phyloP scores from a whole-genome alignment of 1,140 invertebrate genomes.

The Argopecten irradians region DNA sequence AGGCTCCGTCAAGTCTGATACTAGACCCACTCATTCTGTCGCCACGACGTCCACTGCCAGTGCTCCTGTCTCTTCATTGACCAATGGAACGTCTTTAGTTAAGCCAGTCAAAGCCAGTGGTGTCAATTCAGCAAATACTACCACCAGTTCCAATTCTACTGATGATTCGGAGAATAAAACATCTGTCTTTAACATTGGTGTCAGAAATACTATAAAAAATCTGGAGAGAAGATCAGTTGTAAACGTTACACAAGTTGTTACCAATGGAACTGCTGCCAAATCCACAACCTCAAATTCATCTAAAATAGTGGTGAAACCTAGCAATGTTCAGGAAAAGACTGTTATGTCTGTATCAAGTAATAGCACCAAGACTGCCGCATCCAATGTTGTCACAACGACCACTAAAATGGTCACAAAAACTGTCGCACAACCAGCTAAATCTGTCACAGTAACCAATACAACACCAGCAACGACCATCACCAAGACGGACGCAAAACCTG shows the following conservation, averaged over 20 bases:
- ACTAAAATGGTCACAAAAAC: background rate
- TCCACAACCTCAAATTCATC: background rate
- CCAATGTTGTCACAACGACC: background rate
- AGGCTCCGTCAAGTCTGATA: background rate
- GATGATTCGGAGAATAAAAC: background rate
- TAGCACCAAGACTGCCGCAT: background rate
- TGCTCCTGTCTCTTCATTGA: background rate
- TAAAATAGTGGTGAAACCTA: background rate
- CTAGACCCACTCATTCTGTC: too few relatives aligned
- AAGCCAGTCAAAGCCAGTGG: background rate
- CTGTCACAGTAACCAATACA: too few relatives aligned
- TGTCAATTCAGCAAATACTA: background rate
- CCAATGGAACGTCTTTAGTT: background rate
- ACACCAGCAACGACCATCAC: background rate
- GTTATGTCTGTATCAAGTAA: background rate
- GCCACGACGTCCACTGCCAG: background rate
- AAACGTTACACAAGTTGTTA: background rate
- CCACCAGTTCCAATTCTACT: background rate
- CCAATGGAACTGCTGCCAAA: background rate
- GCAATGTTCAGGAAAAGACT: background rate
- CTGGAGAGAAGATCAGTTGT: background rate
- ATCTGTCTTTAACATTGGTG: background rate
- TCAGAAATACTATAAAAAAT: background rate
- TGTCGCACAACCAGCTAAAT: background rate
- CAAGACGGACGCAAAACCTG: background rate